phyloP scores from a whole-genome alignment of 2,113 vertebrate genomes.

The Aptenodytes patagonicus region DNA sequence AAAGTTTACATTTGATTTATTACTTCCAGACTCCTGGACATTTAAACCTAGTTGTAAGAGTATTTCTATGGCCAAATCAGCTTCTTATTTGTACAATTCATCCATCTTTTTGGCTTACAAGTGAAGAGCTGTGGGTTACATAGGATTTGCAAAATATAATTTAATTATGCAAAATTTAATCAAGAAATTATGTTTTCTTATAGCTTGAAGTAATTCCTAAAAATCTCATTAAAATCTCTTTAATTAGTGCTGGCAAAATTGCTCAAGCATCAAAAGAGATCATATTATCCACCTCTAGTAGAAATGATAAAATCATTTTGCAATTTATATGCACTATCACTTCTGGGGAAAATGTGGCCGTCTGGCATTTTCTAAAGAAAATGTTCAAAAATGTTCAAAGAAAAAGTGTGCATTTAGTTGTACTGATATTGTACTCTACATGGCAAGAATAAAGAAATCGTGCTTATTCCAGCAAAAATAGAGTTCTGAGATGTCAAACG shows the following conservation, averaged over 20 bases:
- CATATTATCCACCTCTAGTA: background rate
- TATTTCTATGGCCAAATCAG: background rate
- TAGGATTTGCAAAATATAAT: background rate
- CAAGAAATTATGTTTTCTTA: constrained; percentile 22
- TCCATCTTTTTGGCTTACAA: background rate
- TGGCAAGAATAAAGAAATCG: background rate
- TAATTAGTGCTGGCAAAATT: constrained; percentile 41
- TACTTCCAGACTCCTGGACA: background rate
- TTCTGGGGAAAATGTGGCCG: background rate
- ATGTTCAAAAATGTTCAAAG: background rate
- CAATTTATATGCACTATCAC: background rate
- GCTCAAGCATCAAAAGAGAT: constrained; percentile 15
- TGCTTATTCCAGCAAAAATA: background rate
- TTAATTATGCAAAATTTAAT: constrained; percentile 46
- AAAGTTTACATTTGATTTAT: background rate
- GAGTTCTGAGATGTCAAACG: background rate
- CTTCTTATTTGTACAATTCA: background rate
- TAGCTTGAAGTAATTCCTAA: constrained; percentile 25
- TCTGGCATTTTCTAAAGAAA: background rate
- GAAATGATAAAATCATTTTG: constrained; percentile 32
- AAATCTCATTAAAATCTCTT: constrained; percentile 29
- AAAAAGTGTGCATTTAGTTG: background rate
- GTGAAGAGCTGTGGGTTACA: background rate
- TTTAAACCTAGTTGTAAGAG: background rate
- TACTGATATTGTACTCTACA: background rate